Base-by-base conservation (phyloP, 92 coral and sea anemone genomes). In the Epizoanthus illoricatus region DNA sequence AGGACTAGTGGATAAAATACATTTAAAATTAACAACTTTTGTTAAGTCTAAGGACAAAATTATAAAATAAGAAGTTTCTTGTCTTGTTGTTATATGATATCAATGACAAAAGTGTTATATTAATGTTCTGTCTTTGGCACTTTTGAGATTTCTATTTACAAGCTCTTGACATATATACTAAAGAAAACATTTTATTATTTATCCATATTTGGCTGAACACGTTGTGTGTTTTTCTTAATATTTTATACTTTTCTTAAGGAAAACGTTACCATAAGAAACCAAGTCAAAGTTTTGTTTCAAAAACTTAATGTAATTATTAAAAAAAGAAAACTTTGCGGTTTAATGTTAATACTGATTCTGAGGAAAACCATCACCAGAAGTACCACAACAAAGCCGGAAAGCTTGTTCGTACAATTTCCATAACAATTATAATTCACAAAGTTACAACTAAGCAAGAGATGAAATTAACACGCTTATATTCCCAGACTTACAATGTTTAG, bases 401-500 rank as follows among this genome's bases (percentile, higher is more conserved):
- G 15, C 11, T 9, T 49, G 56, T 49, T 49, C 15, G 8, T 49
- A 49, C 9, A 49, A 47, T 18, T 72, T 47, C 59, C 58, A 73
- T 23, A 73, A 24, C 42, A 73, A 20, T 73, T 73, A 20, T 43
- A 2, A 73, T 10, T 21, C 62, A 21, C 54, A 39, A 59, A 49
- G 20, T 73, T 73, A 16, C 5, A 9, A 49, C 5, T 54, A 54
- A 52, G 56, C 4, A 54, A 20, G 60, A 73, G 41, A 21, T 73
- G 62, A 23, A 8, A 49, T 8, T 49, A 49, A 49, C 56, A 49
- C 1, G 18, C 21, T 21, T 20, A 3, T 54, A 4, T 59, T 6
- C 28, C 24, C 54, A 42, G 11, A 73, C 61, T 73, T 73, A 73
- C 79, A 73, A 55, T 23, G 15, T 73, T 73, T 73, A 49, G 4